Percentiles rank a stretch among this genome's conserved stretches.
Conservation (phyloP, 2,888 invertebrate genomes). For the Drosophila putrida region DNA sequence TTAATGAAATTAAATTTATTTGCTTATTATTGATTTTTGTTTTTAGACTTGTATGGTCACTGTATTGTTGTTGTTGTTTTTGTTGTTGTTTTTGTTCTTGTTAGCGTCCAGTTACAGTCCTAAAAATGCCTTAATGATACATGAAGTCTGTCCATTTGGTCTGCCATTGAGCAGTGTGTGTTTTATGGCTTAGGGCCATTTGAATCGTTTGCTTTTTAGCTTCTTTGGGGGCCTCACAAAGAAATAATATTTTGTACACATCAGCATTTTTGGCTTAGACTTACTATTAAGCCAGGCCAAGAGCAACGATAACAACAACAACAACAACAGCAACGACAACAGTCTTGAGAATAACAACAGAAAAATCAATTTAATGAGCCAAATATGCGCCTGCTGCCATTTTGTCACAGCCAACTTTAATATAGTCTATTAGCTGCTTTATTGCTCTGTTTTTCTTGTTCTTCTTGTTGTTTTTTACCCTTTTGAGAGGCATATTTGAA, state of each 20-base stretch:
- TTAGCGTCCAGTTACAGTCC: slow-evolving; percentile 38
- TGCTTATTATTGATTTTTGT: neutral
- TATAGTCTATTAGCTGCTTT: slow-evolving; percentile 74
- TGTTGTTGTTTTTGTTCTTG: slow-evolving; percentile 48
- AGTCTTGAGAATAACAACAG: neutral
- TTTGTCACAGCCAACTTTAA: slow-evolving; percentile 65
- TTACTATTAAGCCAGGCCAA: slow-evolving; percentile 29
- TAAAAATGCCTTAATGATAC: slow-evolving; percentile 69
- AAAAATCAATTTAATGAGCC: slow-evolving; percentile 70
- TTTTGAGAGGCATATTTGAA: slow-evolving; percentile 49
- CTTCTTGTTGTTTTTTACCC: slow-evolving; percentile 41
- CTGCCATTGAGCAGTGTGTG: slow-evolving; percentile 72
- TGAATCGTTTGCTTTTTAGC: slow-evolving; percentile 64
- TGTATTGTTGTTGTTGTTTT: slow-evolving; percentile 4
- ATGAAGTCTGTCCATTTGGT: slow-evolving; percentile 70
- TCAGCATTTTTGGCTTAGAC: slow-evolving; percentile 62
- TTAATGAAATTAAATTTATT: neutral
- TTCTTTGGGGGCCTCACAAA: slow-evolving; percentile 15
- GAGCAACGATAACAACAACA: too few relatives aligned
- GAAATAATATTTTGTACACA: slow-evolving; percentile 43
- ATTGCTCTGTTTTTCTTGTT: slow-evolving; percentile 48
- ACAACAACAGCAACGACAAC: too few relatives aligned
- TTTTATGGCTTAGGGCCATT: slow-evolving; percentile 74
- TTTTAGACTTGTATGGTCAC: neutral
- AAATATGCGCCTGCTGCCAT: slow-evolving; percentile 66